Base-by-base conservation (phyloP, 2,113 vertebrate species). In the Tachycineta bicolor region DNA sequence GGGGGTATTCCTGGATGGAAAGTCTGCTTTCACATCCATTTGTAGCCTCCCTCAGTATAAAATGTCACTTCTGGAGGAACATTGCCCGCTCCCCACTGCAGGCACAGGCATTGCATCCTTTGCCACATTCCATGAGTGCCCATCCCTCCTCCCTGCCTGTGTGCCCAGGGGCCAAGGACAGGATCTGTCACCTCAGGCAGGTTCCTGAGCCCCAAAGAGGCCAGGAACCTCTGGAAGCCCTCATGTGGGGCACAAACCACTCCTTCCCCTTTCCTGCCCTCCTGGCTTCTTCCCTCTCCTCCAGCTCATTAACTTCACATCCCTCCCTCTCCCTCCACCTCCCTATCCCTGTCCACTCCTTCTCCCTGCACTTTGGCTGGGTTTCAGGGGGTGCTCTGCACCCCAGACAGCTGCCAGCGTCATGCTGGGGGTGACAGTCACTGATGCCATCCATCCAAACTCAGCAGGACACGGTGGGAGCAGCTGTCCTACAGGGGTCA, bases 191-290 rank as follows among this genome's bases (percentile, higher is more conserved):
- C 15, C 12, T 44, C 6, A 2, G 12, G 37, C 41, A 76, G 82
- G 31, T 19, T 74, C 50, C 34, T 6, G 1, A 67, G 37, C 33
- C 75, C n/a, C 70, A 65, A 26, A 75, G 50, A 85, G 80, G 17
- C 29, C 63, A 31, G 39, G 29, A 89, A 41, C 29, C 7, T 16
- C 52, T 64, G 77, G 49, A 37, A 83, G 11, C 50, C 67, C 2
- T 3, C 25, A 28, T 0, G 0, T 5, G 1, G 16, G 41, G 12
- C 47, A 69, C 78, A 7, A 1, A 14, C 26, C 1, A 0, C 25
- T 92, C 50, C 29, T 90, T 73, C 74, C 55, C 10, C 43, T 81
- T 53, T 21, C 46, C 70, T 78, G 56, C 80, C 23, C 71, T 83
- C 43, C 29, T 28, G 6, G 14, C 62, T 89, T 29, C 56, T 28